A percentile compares a stretch with the other conserved stretches of the same genome.
phyloP scores from a whole-genome alignment of 1,140 invertebrate species.

The Xylocopa sonorina region DNA sequence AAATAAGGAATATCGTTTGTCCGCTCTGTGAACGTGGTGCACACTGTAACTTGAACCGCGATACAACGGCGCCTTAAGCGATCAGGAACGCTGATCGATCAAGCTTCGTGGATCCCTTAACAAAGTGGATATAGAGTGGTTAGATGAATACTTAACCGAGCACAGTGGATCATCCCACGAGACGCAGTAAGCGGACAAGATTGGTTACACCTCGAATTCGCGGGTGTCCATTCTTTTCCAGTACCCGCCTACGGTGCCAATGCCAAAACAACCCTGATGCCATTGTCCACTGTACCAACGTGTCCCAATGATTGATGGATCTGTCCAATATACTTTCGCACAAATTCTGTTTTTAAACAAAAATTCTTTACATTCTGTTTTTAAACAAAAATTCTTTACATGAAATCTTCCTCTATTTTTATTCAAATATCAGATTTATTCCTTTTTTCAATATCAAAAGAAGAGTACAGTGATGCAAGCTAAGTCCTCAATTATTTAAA shows the following conservation, averaged over 20 bases:
- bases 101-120: slow-evolving; percentile 41
- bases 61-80: background rate
- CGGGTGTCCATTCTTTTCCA: slow-evolving; percentile 71
- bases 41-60: background rate
- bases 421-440: too few relatives aligned
- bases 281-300: slow-evolving; percentile 67
- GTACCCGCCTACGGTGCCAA: slow-evolving; percentile 69
- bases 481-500: too few relatives aligned
- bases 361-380: too few relatives aligned
- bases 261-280: slow-evolving; percentile 78
- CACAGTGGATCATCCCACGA: slow-evolving; percentile 62
- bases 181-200: slow-evolving; percentile 55
- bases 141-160: slow-evolving; percentile 19
- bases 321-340: background rate
- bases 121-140: background rate
- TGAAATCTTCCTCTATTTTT: too few relatives aligned
- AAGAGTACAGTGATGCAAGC: too few relatives aligned
- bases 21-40: background rate
- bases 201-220: slow-evolving; percentile 72
- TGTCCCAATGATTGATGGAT: slow-evolving; percentile 72
- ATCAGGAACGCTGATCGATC: slow-evolving; percentile 69
- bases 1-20: background rate
- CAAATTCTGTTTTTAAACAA: too few relatives aligned
- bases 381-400: too few relatives aligned
- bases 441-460: too few relatives aligned